A percentile compares a stretch with the other conserved stretches of the same genome.
Evolutionary conservation across 37 sponge, comb jelly and placozoan species (phyloP).

Genomic region (Ianthella basta): DNA sequence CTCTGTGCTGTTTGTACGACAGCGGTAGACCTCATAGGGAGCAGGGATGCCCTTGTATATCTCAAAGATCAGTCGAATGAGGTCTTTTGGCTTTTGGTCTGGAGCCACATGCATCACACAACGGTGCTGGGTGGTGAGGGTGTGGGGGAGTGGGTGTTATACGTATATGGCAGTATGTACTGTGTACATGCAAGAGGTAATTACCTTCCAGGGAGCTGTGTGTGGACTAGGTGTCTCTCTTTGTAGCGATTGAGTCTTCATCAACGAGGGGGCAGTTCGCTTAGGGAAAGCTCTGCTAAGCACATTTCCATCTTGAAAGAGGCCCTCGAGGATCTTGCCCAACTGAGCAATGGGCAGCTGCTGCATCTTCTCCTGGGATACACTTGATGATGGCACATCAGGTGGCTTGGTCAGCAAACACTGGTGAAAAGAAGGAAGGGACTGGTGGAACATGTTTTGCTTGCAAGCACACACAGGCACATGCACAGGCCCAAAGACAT

Average conservation of each 20-base stretch:
- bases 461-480: too few relatives aligned
- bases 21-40: conserved; percentile 71
- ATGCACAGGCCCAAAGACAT: too few relatives aligned
- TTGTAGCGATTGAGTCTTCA: too few relatives aligned
- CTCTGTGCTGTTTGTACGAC: conserved; percentile 46
- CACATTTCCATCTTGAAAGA: conserved; percentile 5
- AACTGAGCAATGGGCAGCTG: conserved; percentile 23
- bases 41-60: conserved; percentile 72
- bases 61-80: conserved; percentile 59
- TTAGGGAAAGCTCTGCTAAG: background rate
- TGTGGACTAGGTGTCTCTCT: too few relatives aligned
- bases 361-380: background rate
- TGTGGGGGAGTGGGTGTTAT: background rate
- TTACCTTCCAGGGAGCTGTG: too few relatives aligned
- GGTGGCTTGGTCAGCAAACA: background rate
- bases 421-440: too few relatives aligned
- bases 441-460: too few relatives aligned
- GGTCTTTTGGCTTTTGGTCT: background rate
- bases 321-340: conserved; percentile 2
- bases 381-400: background rate
- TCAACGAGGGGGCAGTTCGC: background rate
- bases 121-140: background rate
- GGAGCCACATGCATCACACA: conserved; percentile 1
- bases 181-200: too few relatives aligned
- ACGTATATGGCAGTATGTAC: too few relatives aligned